Evolutionary conservation across 2,888 invertebrate genomes (phyloP).

Genomic region (Galeopsomyia nigrocyanea): DNA sequence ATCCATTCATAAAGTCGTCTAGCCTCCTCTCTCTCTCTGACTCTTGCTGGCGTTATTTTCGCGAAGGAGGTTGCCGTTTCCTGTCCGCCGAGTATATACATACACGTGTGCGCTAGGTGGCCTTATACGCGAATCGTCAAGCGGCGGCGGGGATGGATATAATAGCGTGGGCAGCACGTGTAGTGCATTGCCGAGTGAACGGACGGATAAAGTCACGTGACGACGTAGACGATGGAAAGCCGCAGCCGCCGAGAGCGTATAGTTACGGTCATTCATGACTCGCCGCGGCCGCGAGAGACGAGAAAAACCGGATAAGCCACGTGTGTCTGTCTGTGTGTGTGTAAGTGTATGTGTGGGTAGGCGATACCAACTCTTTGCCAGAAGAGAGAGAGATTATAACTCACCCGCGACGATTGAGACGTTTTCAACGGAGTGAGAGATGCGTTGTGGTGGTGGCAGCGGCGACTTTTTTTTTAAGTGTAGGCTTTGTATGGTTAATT

Average conservation of each 20-base stretch:
- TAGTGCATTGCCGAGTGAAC: background rate
- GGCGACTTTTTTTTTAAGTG: background rate
- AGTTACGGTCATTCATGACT: conserved; percentile 29
- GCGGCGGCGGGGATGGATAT: background rate
- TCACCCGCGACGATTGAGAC: too few relatives aligned
- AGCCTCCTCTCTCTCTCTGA: too few relatives aligned
- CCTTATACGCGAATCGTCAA: background rate
- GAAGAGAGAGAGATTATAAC: too few relatives aligned
- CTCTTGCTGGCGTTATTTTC: conserved; percentile 43
- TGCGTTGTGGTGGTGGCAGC: background rate
- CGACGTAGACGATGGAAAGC: conserved; percentile 23
- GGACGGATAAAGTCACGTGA: conserved; percentile 11
- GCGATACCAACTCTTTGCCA: too few relatives aligned
- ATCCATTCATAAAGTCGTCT: too few relatives aligned
- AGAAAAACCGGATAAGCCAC: conserved; percentile 25
- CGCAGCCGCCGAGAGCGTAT: background rate
- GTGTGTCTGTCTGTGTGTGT: too few relatives aligned
- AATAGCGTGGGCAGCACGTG: background rate
- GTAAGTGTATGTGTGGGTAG: too few relatives aligned
- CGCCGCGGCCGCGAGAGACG: background rate
- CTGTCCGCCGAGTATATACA: conserved; percentile 37
- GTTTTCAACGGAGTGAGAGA: too few relatives aligned
- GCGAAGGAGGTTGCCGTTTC: conserved; percentile 54
- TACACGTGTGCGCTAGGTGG: background rate
- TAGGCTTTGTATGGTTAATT: too few relatives aligned